phyloP scores from a whole-genome alignment of 2,888 invertebrate species.

The Ctenicera cuprea region DNA sequence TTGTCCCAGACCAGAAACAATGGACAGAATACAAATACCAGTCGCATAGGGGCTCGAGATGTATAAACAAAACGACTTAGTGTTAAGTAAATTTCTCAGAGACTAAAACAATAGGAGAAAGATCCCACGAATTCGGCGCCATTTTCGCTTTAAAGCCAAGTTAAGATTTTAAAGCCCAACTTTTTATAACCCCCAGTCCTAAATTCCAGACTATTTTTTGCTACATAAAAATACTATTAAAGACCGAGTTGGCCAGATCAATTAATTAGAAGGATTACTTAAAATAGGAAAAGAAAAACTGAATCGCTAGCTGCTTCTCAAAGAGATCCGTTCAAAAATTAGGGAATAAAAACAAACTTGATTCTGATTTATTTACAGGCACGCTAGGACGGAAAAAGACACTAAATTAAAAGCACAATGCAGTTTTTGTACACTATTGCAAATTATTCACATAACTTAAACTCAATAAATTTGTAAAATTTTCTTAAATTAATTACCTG shows the following conservation, averaged over 20 bases:
- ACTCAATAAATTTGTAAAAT: too few relatives aligned
- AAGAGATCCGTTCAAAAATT: too few relatives aligned
- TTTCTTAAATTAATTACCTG: too few relatives aligned
- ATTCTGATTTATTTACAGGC: background rate
- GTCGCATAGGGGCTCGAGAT: conserved; percentile 39
- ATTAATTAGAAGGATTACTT: conserved; percentile 19
- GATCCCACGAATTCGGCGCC: conserved; percentile 48
- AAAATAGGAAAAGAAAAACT: conserved; percentile 4
- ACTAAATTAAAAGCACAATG: too few relatives aligned
- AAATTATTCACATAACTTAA: too few relatives aligned
- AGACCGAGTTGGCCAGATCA: conserved; percentile 7
- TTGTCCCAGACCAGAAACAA: conserved; percentile 58
- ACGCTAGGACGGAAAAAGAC: background rate
- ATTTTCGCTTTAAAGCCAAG: conserved; percentile 39
- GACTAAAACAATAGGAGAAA: conserved; percentile 44
- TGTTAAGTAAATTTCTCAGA: conserved; percentile 52
- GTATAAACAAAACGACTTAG: conserved; percentile 51
- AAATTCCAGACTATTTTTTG: conserved; percentile 30
- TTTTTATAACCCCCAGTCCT: conserved; percentile 24
- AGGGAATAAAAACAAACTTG: background rate
- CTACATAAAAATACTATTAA: conserved; percentile 29
- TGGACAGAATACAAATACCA: conserved; percentile 52
- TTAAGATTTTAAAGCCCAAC: conserved; percentile 27
- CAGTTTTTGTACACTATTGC: too few relatives aligned
- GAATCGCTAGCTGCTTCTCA: background rate